phyloP scores from a whole-genome alignment of 2,113 vertebrate species.

The Mesocricetus auratus region DNA sequence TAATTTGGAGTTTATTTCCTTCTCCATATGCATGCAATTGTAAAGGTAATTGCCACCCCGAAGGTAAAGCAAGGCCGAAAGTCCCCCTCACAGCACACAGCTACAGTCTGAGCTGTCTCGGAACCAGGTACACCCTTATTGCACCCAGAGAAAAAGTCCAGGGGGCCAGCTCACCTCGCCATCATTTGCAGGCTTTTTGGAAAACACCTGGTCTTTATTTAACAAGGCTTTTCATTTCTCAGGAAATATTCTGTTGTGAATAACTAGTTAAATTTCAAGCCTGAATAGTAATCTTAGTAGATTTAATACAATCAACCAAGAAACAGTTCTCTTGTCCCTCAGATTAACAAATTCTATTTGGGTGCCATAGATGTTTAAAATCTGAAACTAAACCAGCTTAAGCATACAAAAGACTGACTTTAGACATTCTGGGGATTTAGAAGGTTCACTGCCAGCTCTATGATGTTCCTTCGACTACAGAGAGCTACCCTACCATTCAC shows the following conservation, averaged over 20 bases:
- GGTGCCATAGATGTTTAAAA: conserved; percentile 27
- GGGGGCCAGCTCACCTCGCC: conserved; percentile 33
- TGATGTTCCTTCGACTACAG: not conserved
- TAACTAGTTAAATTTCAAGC: conserved; percentile 33
- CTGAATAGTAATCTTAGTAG: not conserved
- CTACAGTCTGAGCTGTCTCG: conserved; percentile 48
- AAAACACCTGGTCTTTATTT: not conserved
- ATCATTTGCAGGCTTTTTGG: not conserved
- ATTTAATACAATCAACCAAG: conserved; percentile 51
- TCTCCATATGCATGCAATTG: conserved; percentile 82
- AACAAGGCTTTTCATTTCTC: conserved; percentile 19
- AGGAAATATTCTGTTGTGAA: conserved; percentile 44
- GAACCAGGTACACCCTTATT: conserved; percentile 58
- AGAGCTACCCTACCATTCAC: not conserved
- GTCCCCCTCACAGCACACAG: conserved; percentile 59
- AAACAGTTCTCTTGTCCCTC: not conserved
- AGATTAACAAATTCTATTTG: conserved; percentile 28
- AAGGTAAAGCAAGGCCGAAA: conserved; percentile 76
- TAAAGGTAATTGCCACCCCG: conserved; percentile 83
- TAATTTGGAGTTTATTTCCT: conserved; percentile 83
- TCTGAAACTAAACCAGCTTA: conserved; percentile 59
- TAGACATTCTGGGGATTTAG: not conserved
- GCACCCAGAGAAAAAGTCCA: conserved; percentile 55
- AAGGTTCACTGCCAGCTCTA: not conserved
- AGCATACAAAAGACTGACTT: conserved; percentile 27